Conservation (phyloP, 2,888 invertebrate species). For the Drosophila phalerata region DNA sequence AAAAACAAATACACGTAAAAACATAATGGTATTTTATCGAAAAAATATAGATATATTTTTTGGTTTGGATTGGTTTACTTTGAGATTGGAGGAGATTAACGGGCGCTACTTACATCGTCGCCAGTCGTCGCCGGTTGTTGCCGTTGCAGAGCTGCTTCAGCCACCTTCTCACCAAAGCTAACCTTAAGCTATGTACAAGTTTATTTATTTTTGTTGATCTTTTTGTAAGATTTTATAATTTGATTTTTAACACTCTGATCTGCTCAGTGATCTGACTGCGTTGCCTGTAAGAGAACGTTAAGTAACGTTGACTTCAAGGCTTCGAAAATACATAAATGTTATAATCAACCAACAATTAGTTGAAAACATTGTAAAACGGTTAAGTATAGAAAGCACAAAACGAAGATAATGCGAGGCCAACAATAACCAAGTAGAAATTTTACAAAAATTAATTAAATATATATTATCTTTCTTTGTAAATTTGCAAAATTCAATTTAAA, state of each 20-base stretch:
- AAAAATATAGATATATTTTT: neutral
- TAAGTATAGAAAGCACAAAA: slow-evolving; percentile 13
- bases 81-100: slow-evolving; percentile 48
- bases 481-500: neutral
- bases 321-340: slow-evolving; percentile 24
- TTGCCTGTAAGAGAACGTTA: slow-evolving; percentile 55
- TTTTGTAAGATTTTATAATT: slow-evolving; percentile 31
- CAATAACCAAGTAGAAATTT: neutral
- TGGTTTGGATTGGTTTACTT: slow-evolving; percentile 46
- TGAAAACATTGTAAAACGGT: slow-evolving; percentile 3
- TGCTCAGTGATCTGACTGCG: slow-evolving; percentile 39
- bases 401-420: slow-evolving; percentile 9
- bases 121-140: slow-evolving; percentile 71
- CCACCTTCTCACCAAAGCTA: slow-evolving; percentile 75
- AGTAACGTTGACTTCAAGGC: slow-evolving; percentile 54
- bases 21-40: slow-evolving; percentile 26
- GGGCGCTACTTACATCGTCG: slow-evolving; percentile 75
- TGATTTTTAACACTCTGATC: slow-evolving; percentile 42
- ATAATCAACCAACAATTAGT: slow-evolving; percentile 17
- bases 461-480: too few species aligned
- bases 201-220: slow-evolving; percentile 40
- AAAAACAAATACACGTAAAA: slow-evolving; percentile 36
- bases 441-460: too few species aligned
- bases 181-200: slow-evolving; percentile 73
- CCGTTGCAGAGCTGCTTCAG: slow-evolving; percentile 69